Percentiles rank a stretch among this genome's conserved stretches.
These are phyloP conservation scores for Spondyliosoma cantharus DNA, from an alignment of 2,797 vertebrate genomes.

Conservation along the genomic window DNA sequence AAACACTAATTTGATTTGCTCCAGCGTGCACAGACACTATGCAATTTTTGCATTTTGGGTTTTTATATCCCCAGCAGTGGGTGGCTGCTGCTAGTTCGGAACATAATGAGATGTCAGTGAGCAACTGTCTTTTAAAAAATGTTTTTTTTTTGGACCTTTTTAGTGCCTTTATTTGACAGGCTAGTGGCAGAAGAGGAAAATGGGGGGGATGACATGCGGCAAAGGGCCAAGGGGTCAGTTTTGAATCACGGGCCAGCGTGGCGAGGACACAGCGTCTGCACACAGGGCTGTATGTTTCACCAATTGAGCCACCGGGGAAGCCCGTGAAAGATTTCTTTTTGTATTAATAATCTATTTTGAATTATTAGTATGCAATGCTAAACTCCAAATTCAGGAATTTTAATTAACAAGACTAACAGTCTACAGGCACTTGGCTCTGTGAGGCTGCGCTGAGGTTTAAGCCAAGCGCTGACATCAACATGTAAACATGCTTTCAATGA, in stretches of 20 bases:
- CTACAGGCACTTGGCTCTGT: background rate
- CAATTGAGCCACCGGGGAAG: too few relatives aligned
- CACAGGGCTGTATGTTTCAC: too few relatives aligned
- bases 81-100: background rate
- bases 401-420: conserved; percentile 1
- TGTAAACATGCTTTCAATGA: background rate
- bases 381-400: background rate
- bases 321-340: background rate
- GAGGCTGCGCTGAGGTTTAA: background rate
- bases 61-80: background rate
- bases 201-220: too few relatives aligned
- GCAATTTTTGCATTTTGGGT: conserved; percentile 15
- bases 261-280: too few relatives aligned
- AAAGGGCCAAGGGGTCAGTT: too few relatives aligned
- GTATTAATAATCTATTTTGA: background rate
- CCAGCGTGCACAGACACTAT: background rate
- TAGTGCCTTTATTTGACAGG: too few relatives aligned
- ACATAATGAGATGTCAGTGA: background rate
- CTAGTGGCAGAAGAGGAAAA: too few relatives aligned
- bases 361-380: background rate
- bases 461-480: background rate
- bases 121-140: background rate
- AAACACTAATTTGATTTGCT: conserved; percentile 23
- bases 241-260: too few relatives aligned
- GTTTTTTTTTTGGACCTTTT: too few relatives aligned